A percentile compares a stretch with the other conserved stretches of the same genome.
These are phyloP conservation scores for Steromphala cineraria DNA, from an alignment of 2,888 invertebrate species.

Conservation along the genomic window DNA sequence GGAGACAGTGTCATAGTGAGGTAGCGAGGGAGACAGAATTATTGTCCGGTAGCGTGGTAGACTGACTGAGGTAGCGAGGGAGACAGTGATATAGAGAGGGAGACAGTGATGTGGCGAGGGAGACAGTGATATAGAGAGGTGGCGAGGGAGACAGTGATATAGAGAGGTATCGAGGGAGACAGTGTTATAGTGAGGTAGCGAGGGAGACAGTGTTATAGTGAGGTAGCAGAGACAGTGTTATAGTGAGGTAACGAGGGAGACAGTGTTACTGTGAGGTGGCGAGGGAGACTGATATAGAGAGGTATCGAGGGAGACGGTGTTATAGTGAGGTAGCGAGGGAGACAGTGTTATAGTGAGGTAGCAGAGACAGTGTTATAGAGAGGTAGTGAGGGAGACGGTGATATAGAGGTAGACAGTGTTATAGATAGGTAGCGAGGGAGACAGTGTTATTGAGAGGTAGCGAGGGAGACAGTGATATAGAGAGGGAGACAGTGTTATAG, in stretches of 20 bases:
- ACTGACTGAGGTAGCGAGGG: too few relatives aligned
- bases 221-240: background rate
- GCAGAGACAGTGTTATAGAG: background rate
- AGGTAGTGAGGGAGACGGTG: background rate
- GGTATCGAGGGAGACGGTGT: background rate
- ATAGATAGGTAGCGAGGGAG: too few relatives aligned
- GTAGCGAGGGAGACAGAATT: background rate
- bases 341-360: too few relatives aligned
- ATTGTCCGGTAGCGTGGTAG: background rate
- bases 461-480: background rate
- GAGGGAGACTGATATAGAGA: background rate
- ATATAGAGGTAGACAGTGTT: background rate
- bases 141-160: background rate
- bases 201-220: background rate
- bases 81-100: background rate
- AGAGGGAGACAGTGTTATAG: too few relatives aligned
- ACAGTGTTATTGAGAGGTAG: background rate
- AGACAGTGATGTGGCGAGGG: background rate
- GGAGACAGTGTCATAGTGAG: too few relatives aligned
- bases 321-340: too few relatives aligned
- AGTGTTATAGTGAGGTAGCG: background rate
- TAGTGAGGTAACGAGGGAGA: too few relatives aligned
- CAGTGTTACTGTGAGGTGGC: background rate
- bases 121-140: too few relatives aligned
- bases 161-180: background rate